A percentile compares a stretch with the other conserved stretches of the same genome.
Conservation (phyloP, 2,888 invertebrate genomes). For the Sabellastarte sp. region DNA sequence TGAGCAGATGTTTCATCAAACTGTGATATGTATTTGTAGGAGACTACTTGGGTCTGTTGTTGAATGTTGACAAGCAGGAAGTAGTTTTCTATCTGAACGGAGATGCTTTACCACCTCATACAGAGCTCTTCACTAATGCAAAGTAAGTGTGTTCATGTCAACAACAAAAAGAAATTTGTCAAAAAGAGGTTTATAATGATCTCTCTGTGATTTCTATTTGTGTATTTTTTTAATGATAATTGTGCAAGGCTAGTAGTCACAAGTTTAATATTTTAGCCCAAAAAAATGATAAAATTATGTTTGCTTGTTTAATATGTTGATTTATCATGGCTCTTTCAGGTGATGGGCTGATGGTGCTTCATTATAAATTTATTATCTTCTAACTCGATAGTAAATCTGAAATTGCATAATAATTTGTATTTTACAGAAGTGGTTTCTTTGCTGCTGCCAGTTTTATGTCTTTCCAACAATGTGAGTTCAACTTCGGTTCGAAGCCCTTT, state of each 20-base stretch:
- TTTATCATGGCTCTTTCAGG: background rate
- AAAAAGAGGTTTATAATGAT: too few relatives aligned
- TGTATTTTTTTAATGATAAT: too few relatives aligned
- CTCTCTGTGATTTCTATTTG: too few relatives aligned
- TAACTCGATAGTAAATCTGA: too few relatives aligned
- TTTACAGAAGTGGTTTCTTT: conserved; percentile 77
- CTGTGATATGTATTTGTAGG: conserved; percentile 16
- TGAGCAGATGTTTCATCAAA: too few relatives aligned
- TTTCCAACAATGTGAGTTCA: conserved; percentile 91
- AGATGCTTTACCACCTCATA: conserved; percentile 68
- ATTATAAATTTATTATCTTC: background rate
- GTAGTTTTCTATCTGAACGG: conserved; percentile 85
- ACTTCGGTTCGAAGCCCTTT: conserved; percentile 83
- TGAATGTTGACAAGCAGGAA: conserved; percentile 73
- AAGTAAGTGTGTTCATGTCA: too few relatives aligned
- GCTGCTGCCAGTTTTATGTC: conserved; percentile 96
- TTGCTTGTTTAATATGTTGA: background rate
- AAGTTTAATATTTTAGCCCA: too few relatives aligned
- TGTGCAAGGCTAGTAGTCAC: too few relatives aligned
- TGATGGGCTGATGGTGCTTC: background rate
- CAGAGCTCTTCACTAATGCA: conserved; percentile 74
- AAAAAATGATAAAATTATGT: background rate
- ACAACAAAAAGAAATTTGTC: too few relatives aligned
- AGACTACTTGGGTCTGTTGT: conserved; percentile 68
- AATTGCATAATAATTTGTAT: background rate